Percentiles rank a stretch among this genome's conserved stretches.
phyloP scores from a whole-genome alignment of 2,888 invertebrate genomes.

The Euphydryas editha region DNA sequence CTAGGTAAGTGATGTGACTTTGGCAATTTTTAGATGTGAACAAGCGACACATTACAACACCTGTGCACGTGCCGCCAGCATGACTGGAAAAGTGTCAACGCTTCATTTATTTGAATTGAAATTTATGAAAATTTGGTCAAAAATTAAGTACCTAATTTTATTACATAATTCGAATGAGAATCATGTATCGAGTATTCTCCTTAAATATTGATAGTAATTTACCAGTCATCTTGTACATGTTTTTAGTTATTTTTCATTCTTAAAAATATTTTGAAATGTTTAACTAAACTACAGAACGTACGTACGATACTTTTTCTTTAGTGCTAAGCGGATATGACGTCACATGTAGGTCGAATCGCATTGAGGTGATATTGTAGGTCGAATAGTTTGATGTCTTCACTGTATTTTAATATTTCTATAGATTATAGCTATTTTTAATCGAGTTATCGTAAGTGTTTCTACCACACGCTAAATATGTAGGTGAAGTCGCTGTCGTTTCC shows the following conservation, averaged over 20 bases:
- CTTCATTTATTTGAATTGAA: too few relatives aligned
- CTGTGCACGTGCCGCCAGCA: too few relatives aligned
- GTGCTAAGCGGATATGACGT: constrained; percentile 22
- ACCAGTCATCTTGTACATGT: too few relatives aligned
- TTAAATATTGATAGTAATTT: too few relatives aligned
- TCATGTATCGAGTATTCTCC: too few relatives aligned
- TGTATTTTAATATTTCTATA: constrained; percentile 77
- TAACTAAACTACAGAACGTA: not conserved
- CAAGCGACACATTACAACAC: too few relatives aligned
- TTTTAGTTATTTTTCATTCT: not conserved
- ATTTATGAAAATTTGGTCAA: too few relatives aligned
- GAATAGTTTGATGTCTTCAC: constrained; percentile 78
- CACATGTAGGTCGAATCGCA: constrained; percentile 62
- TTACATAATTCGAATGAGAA: too few relatives aligned
- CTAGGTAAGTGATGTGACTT: too few relatives aligned
- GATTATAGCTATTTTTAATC: constrained; percentile 59
- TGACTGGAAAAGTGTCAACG: too few relatives aligned
- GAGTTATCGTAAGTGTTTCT: constrained; percentile 42
- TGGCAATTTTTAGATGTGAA: too few relatives aligned
- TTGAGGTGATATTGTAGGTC: constrained; percentile 68
- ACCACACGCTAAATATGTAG: constrained; percentile 36
- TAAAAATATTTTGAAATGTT: not conserved
- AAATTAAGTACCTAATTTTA: too few relatives aligned
- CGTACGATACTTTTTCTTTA: not conserved
- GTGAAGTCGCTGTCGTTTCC: constrained; percentile 48